These are phyloP conservation scores for Agriopis aurantiaria DNA, from an alignment of 2,888 invertebrate genomes.

Conservation along the genomic window DNA sequence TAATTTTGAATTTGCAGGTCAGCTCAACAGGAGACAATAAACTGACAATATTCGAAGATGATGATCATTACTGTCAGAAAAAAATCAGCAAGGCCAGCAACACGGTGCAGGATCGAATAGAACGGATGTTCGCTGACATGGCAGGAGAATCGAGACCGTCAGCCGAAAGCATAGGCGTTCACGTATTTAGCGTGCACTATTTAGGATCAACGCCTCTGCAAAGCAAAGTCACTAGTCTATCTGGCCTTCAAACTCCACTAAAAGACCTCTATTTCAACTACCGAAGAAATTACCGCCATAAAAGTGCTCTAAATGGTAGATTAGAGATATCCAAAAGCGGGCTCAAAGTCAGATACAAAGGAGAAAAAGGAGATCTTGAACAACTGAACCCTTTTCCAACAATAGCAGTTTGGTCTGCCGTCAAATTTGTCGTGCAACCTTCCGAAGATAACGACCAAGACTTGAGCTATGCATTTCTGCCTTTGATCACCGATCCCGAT, in stretches of 20 bases:
- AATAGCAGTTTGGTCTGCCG: conserved; percentile 97
- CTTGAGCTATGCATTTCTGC: conserved; percentile 92
- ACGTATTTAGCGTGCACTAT: conserved; percentile 91
- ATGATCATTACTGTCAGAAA: conserved; percentile 73
- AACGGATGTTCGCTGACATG: conserved; percentile 93
- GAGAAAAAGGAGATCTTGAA: conserved; percentile 87
- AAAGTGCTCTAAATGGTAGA: conserved; percentile 85
- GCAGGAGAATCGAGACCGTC: conserved; percentile 85
- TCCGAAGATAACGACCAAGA: conserved; percentile 84
- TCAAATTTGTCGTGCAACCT: conserved; percentile 92
- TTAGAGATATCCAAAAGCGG: conserved; percentile 90
- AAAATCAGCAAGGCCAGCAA: conserved; percentile 83
- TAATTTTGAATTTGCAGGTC: conserved; percentile 56
- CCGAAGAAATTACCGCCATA: conserved; percentile 83
- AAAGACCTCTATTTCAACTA: conserved; percentile 90
- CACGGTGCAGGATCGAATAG: conserved; percentile 94
- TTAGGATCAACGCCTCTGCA: conserved; percentile 92
- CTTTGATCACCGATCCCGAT: conserved; percentile 93
- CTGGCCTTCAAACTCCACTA: conserved; percentile 93
- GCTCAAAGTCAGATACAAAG: conserved; percentile 90
- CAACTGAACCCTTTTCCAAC: conserved; percentile 94
- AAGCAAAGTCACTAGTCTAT: conserved; percentile 93
- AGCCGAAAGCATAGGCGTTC: conserved; percentile 83
- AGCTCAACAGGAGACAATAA: conserved; percentile 70
- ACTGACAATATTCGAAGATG: conserved; percentile 74